phyloP scores from a whole-genome alignment of 2,113 vertebrate genomes.

The Physeter macrocephalus region DNA sequence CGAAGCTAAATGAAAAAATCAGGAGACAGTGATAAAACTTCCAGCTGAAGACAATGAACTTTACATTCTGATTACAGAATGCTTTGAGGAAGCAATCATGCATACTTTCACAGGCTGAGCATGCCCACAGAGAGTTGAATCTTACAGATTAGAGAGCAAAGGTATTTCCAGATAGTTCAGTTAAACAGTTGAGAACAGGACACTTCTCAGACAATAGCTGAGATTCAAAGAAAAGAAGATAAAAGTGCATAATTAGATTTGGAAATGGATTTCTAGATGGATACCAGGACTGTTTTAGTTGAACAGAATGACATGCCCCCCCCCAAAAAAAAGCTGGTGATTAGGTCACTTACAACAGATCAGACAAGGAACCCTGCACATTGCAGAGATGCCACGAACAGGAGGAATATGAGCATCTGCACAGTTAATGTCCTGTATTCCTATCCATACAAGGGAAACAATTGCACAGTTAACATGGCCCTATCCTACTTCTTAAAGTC shows the following conservation, averaged over 20 bases:
- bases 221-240: constrained; percentile 63
- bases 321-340: constrained; percentile 50
- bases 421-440: constrained; percentile 76
- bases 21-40: constrained; percentile 79
- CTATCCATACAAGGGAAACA: constrained; percentile 78
- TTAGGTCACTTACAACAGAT: constrained; percentile 86
- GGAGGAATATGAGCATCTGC: constrained; percentile 76
- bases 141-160: constrained; percentile 75
- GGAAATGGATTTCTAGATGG: constrained; percentile 67
- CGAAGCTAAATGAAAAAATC: constrained; percentile 87
- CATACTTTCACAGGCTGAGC: constrained; percentile 75
- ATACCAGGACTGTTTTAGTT: constrained; percentile 42
- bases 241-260: constrained; percentile 64
- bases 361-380: constrained; percentile 84
- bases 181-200: constrained; percentile 69
- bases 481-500: constrained; percentile 25
- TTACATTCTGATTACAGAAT: constrained; percentile 79
- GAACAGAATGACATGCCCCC: constrained; percentile 20
- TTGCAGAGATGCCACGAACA: constrained; percentile 76
- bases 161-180: constrained; percentile 75
- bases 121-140: constrained; percentile 72
- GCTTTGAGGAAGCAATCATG: constrained; percentile 76
- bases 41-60: constrained; percentile 66
- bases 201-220: constrained; percentile 62
- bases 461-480: constrained; percentile 45